Base-by-base conservation (phyloP, 2,113 vertebrate species). In the Chaenogobius annularis region DNA sequence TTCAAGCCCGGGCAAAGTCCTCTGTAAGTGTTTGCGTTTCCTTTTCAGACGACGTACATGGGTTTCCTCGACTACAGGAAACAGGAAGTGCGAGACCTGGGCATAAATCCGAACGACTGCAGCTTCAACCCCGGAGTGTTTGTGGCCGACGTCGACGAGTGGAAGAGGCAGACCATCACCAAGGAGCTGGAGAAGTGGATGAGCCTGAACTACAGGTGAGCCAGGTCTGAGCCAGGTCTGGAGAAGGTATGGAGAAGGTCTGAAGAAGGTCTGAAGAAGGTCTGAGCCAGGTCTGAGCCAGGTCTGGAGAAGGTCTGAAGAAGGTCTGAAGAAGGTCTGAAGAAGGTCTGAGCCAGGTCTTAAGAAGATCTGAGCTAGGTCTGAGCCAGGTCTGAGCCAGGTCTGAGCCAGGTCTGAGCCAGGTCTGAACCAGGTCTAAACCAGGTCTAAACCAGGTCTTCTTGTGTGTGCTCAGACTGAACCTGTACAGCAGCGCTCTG, bases 41-140 rank as follows among this genome's bases (percentile, higher is more conserved):
- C 1, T 50, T 80, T 14, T 65, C 35, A 99, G 98, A 99, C 95
- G 13, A 97, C 96, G 0, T 99, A 97, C 70, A 98, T 99, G 98
- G 97, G 97, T 71, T 99, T 95, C 75, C 90, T 99, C 88, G 97
- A 99, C 92, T 99, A 97, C 73, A 94, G 96, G 78, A 98, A 96
- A 80, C 91, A 96, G 91, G 87, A 93, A 0, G 91, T 99, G 13
- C 92, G 93, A 83, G 94, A 96, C 61, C 92, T 99, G 58, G 95
- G 96, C 85, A 98, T 99, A 77, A 96, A 95, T 79, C 96, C 97
- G 78, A 95, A 90, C 26, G 95, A 97, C 70, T 99, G 98, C 83
- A 95, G 96, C 8, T 99, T 99, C 89, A 99, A 99, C 85, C 97
- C 97, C 0, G 98, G 97, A 0, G 97, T 98, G 81, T 95, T 99